A percentile compares a stretch with the other conserved stretches of the same genome.
These are phyloP conservation scores for Myotis pilosus DNA, from an alignment of 2,797 vertebrate species.

Conservation along the genomic window DNA sequence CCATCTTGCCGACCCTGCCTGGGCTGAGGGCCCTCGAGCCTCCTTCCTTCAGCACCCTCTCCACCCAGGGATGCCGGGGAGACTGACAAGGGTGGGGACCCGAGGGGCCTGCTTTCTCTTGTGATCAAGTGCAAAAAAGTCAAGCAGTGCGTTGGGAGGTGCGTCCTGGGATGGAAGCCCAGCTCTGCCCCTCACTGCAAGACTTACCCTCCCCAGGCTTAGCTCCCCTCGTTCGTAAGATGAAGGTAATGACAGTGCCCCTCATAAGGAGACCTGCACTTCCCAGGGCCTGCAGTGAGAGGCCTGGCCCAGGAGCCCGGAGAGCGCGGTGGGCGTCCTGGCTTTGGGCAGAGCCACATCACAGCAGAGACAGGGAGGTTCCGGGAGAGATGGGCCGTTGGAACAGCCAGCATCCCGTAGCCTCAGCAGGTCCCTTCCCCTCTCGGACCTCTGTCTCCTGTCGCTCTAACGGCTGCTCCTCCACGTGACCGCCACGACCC, in stretches of 20 bases:
- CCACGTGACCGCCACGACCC: neutral
- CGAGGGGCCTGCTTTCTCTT: fast-evolving
- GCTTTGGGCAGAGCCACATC: neutral
- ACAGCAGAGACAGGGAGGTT: neutral
- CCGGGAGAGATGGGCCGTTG: neutral
- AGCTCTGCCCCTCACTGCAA: neutral
- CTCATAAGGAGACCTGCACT: neutral
- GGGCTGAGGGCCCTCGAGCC: neutral
- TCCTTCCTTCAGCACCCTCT: neutral
- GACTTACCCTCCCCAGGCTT: neutral
- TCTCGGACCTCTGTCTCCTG: neutral
- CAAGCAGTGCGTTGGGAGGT: neutral
- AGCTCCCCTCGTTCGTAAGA: neutral
- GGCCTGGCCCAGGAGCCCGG: neutral
- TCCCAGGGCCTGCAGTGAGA: neutral
- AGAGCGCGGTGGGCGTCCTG: fast-evolving
- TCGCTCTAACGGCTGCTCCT: neutral
- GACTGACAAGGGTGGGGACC: neutral
- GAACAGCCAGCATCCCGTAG: neutral
- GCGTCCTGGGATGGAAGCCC: neutral
- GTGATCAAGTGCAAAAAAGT: neutral
- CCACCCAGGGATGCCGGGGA: neutral
- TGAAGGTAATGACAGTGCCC: neutral
- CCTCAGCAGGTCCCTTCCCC: neutral
- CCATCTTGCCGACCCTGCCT: neutral